Base-by-base conservation (phyloP, 2,113 vertebrate genomes). In the Merops nubicus region DNA sequence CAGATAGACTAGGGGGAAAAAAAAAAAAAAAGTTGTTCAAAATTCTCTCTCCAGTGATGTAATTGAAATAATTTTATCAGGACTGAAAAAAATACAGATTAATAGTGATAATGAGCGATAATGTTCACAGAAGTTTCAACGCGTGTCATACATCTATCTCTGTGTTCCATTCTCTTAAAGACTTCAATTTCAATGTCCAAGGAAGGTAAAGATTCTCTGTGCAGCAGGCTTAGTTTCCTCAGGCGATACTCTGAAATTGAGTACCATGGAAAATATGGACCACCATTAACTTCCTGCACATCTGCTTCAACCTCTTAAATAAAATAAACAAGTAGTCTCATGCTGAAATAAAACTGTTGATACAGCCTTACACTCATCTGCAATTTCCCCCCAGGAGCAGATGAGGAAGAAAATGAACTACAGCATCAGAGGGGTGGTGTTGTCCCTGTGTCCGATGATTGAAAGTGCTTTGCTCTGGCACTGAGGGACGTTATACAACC, bases 381-480 rank as follows among this genome's bases (percentile, higher is more conserved):
- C 63, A 60, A 1, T 81, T 22, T 54, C 45, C 10, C 9, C 5
- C 8, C 59, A 51, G 54, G 14, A 91, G 22, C 48, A 77, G 68
- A 73, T 38, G 57, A 76, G n/a, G 45, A 20, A 38, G 18, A 76
- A 64, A 80, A 73, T 25, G 21, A 80, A 43, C 36, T 83, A n/a
- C 31, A 34, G 19, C 57, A 64, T 28, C 45, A 69, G 29, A 60
- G 15, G 15, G 6, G 15, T 0, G 0, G 20, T 38, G 29, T 57
- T 88, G 25, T 57, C 31, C 18, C 60, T 68, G 38, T 0, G 1
- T 29, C 3, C 1, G 0, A 60, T 56, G 38, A 26, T 8, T 33
- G 34, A 6, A 69, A 86, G 29, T 34, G 48, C 53, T 80, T 76
- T 84, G 26, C 57, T 59, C 13, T 64, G 59, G 59, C 45, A 20